Evolutionary conservation across 2,797 vertebrate genomes (phyloP), one percentile per base, ranked within the genome.

Genomic region (Myotis pilosus): DNA sequence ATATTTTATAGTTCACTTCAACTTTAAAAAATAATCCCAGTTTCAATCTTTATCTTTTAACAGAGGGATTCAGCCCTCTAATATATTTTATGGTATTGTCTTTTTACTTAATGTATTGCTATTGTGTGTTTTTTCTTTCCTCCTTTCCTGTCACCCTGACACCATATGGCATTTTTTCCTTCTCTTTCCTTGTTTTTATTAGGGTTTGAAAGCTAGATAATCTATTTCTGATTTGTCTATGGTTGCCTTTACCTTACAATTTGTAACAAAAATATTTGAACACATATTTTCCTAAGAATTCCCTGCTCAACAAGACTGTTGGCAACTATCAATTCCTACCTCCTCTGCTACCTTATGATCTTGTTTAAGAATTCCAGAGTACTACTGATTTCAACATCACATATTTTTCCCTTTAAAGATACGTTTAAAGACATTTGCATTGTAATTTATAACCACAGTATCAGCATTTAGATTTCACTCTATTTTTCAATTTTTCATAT

Each of bases 381-480:
- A 30, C 33, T 41, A n/a, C 16, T 60, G 60, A 76, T 41, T 44
- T 30, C 75, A 72, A 51, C 11, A 82, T 60, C 25, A 51, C 33
- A 19, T 30, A 68, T 41, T 22, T 71, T 82, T 44, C 30, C 60
- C 41, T 57, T 83, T 76, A 60, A 92, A 81, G 55, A 74, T 68
- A 51, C 3, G n/a, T 60, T 64, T 30, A 33, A 41, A 60, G 30
- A 60, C 9, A 49, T 57, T 87, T 87, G 33, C 22, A 8, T 23
- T 53, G 8, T 44, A 69, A n/a, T 87, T 83, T 82, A 83, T 23
- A 84, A n/a, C 44, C 22, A 33, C 60, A 30, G 78, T 36, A 62
- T 71, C 60, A 44, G 51, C 51, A 62, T 92, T 87, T 76, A 78
- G 33, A 92, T 83, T 92, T 78, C n/a, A 88, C 22, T 36, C 49